Evolutionary conservation across 1,140 invertebrate genomes (phyloP), one percentile per base, ranked within the genome.

Genomic region (Gonioctena quinquepunctata): DNA sequence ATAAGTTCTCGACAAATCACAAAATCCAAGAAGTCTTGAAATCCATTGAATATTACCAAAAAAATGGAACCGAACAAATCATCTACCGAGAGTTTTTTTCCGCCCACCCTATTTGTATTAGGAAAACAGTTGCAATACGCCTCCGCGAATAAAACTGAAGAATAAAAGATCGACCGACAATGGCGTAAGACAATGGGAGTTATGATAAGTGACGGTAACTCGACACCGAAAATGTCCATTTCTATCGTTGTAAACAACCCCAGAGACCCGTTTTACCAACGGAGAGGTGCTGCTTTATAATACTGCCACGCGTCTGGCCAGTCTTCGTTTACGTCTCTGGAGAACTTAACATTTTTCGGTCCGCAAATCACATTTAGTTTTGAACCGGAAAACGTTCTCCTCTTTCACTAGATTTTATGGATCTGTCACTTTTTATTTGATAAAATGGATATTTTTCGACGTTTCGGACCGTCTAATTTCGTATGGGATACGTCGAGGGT

Each of bases 171-270:
- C 57, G 19, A 11, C 26, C 33, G 25, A 66, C 48, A 66, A 70
- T 68, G 61, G 65, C 54, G 54, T 54, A 77, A 73, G 74, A 77
- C 69, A 75, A 66, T 48, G 68, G 26, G 68, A 73, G 66, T 73
- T 48, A 42, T 2, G 7, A 18, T 76, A 77, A 77, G 66, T 75
- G 73, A 77, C 70, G 66, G 76, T 77, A 77, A 77, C 75, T 70
- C 75, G 76, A 77, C 76, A 77, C 73, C 67, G 61, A 69, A 77
- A 71, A 77, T 77, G 73, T 69, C 76, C 67, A 64, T 62, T 48
- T 69, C 48, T 16, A 54, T 52, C 42, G 63, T 16, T 66, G 63
- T 25, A 21, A 52, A 52, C 63, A n/a, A 49, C 33, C 18, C 63
- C 11, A 21, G 23, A 22, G 23, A 66, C 63, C 63, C 19, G n/a